Base-by-base conservation (phyloP, 2,888 invertebrate species). In the Bugulina stolonifera region DNA sequence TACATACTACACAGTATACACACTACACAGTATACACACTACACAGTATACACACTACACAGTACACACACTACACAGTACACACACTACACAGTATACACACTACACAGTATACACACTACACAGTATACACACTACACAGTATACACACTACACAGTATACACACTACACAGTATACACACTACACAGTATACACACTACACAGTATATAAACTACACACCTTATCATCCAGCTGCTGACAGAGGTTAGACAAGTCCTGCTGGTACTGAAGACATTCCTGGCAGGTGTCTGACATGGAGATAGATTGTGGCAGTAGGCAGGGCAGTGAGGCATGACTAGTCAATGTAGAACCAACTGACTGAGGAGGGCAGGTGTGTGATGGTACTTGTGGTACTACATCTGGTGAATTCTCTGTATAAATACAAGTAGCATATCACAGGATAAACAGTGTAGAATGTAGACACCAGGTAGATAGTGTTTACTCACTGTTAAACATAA, bases 141-240 rank as follows among this genome's bases (percentile, higher is more conserved):
- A 43, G 43, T 18, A 43, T 18, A 18, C 18, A 43, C 18, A 43
- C 18, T 43, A 43, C n/a, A n/a, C 43, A 43, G 43, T 18, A 43
- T 18, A 18, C 18, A 43, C 18, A 43, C 18, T 43, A 43, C n/a
- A n/a, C 43, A 43, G 43, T 18, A 43, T 43, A 18, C 10, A 43
- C 18, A 43, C 18, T 43, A 43, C n/a, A n/a, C 43, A 43, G 43
- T 18, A 43, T 43, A 18, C 18, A 43, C 18, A 43, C 18, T 43
- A 43, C n/a, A n/a, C 43, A 43, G 43, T 18, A 43, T 43, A 18
- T 43, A 43, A 10, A 43, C 18, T 43, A 43, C 43, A 43, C 43
- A 84, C 85, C 82, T 99, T 99, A 83, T 99, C 98, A 82, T 99
- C 99, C 81, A 99, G 87, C 84, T 98, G 97, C 82, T 94, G 93